A percentile compares a stretch with the other conserved stretches of the same genome.
These are phyloP conservation scores for Halocaridina rubra DNA, from an alignment of 2,888 invertebrate species.

Conservation along the genomic window DNA sequence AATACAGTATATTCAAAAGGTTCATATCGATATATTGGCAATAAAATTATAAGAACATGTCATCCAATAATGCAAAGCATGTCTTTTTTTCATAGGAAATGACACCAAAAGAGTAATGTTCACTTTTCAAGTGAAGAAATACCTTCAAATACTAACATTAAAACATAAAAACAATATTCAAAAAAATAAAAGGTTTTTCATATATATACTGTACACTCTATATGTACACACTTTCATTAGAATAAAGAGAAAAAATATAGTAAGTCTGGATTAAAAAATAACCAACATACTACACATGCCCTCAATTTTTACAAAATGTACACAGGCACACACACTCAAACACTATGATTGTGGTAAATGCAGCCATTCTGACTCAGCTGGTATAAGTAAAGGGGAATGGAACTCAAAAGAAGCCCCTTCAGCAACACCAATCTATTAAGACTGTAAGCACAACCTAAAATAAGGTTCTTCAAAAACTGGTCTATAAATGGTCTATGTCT, in stretches of 20 bases:
- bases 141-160: background rate
- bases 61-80: no score
- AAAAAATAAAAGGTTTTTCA: background rate
- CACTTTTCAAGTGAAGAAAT: background rate
- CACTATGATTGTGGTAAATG: background rate
- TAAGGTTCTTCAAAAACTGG: background rate
- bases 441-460: background rate
- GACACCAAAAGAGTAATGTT: background rate
- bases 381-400: background rate
- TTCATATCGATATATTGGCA: no score
- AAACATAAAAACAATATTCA: background rate
- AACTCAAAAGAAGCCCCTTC: background rate
- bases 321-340: background rate
- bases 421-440: background rate
- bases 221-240: background rate
- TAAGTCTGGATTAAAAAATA: background rate
- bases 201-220: background rate
- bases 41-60: background rate
- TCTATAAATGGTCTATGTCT: background rate
- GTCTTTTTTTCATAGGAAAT: no score
- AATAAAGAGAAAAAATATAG: background rate
- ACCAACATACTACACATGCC: background rate
- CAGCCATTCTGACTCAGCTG: background rate
- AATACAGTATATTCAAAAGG: no score
- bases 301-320: background rate